These are phyloP conservation scores for Mungos mungo DNA, from an alignment of 2,113 vertebrate species.

Conservation along the genomic window DNA sequence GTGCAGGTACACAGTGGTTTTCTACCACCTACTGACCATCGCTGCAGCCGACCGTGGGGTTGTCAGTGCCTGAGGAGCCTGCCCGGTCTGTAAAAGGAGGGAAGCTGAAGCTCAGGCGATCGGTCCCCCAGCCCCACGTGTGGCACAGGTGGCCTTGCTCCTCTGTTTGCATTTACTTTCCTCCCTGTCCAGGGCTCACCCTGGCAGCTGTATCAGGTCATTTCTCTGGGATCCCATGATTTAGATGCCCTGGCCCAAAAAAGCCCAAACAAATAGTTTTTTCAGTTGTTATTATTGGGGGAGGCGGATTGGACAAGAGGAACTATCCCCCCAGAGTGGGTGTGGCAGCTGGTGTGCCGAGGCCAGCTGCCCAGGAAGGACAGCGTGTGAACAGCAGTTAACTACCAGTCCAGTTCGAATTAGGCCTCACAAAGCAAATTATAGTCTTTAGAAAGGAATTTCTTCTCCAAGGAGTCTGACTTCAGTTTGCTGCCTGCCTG, in stretches of 20 bases:
- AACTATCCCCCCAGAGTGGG: background rate
- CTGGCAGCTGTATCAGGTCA: background rate
- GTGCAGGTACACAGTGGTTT: background rate
- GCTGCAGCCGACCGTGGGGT: background rate
- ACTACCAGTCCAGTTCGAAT: constrained; percentile 56
- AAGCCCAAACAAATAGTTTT: background rate
- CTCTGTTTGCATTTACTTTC: background rate
- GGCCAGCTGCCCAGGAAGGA: constrained; percentile 59
- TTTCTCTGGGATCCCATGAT: background rate
- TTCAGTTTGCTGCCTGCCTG: background rate
- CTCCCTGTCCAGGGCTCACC: background rate
- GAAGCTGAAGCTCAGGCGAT: background rate
- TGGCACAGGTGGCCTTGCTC: fast-evolving
- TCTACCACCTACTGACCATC: background rate
- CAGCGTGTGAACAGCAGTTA: constrained; percentile 66
- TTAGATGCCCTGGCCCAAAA: background rate
- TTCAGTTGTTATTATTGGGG: background rate
- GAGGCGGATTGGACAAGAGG: background rate
- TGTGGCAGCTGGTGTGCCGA: background rate
- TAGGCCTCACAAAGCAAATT: constrained; percentile 72
- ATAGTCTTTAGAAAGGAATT: constrained; percentile 69
- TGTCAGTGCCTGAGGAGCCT: background rate
- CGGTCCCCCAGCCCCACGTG: background rate
- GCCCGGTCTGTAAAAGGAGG: background rate
- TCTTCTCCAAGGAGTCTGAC: constrained; percentile 52